Conservation (phyloP, 2,113 vertebrate genomes). For the Trichechus manatus region DNA sequence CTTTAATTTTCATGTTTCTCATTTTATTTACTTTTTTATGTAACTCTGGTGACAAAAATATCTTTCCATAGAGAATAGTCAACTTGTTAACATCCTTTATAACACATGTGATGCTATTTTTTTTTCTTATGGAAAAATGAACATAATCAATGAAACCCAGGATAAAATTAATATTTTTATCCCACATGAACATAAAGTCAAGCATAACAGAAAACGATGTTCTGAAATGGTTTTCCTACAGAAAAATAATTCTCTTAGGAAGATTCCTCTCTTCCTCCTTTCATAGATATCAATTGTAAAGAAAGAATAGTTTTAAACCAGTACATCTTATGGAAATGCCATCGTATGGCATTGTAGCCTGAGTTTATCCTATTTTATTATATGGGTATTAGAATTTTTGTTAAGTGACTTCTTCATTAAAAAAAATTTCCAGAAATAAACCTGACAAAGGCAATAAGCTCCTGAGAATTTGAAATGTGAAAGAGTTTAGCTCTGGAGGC, state of each 20-base stretch:
- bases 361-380: not conserved
- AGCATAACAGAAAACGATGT: not conserved
- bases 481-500: not conserved
- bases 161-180: slow-evolving; percentile 18
- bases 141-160: not conserved
- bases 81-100: not conserved
- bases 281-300: not conserved
- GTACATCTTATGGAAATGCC: not conserved
- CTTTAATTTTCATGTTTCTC: slow-evolving; percentile 21
- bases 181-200: not conserved
- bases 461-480: not conserved
- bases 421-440: not conserved
- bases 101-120: not conserved
- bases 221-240: not conserved
- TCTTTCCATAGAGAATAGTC: not conserved
- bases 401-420: not conserved
- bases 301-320: not conserved
- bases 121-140: not conserved
- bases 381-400: not conserved
- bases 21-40: slow-evolving; percentile 17
- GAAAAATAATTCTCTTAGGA: not conserved
- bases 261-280: not conserved
- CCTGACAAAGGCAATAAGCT: not conserved
- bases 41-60: not conserved
- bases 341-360: not conserved